phyloP scores from a whole-genome alignment of 53 echinoderm and acorn worm genomes.

The Temnopleurus reevesii region DNA sequence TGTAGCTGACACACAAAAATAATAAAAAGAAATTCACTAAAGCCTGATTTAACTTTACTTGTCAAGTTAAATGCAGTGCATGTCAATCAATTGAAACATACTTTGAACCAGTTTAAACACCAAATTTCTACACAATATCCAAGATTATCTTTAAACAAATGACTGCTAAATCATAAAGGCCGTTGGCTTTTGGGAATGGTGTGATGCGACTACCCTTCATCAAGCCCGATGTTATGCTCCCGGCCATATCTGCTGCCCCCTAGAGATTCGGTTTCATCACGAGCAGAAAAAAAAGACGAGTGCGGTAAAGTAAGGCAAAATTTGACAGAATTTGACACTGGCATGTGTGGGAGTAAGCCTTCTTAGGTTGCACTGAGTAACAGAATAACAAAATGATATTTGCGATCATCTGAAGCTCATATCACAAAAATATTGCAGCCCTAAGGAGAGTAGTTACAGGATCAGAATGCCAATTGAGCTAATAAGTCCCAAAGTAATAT shows the following conservation, averaged over 20 bases:
- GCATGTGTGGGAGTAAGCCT: slow-evolving; percentile 4
- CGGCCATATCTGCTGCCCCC: not conserved
- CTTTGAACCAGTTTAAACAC: too few relatives aligned
- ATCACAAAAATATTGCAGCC: too few relatives aligned
- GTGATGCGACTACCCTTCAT: slow-evolving; percentile 3
- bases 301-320: slow-evolving; percentile 3
- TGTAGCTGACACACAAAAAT: too few relatives aligned
- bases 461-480: too few relatives aligned
- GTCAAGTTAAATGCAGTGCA: too few relatives aligned
- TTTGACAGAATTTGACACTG: not conserved
- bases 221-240: not conserved
- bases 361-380: not conserved
- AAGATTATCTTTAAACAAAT: slow-evolving; percentile 5
- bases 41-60: too few relatives aligned
- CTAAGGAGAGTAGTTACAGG: too few relatives aligned
- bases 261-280: not conserved
- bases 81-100: too few relatives aligned
- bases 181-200: not conserved
- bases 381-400: not conserved
- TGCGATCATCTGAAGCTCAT: too few relatives aligned
- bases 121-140: too few relatives aligned
- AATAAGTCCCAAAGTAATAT: too few relatives aligned
- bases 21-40: too few relatives aligned
- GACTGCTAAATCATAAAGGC: slow-evolving; percentile 11
- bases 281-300: not conserved